Percentiles rank a stretch among this genome's conserved stretches.
These are phyloP conservation scores for Holacanthella duospinosa DNA, from an alignment of 2,888 invertebrate species.

Conservation along the genomic window DNA sequence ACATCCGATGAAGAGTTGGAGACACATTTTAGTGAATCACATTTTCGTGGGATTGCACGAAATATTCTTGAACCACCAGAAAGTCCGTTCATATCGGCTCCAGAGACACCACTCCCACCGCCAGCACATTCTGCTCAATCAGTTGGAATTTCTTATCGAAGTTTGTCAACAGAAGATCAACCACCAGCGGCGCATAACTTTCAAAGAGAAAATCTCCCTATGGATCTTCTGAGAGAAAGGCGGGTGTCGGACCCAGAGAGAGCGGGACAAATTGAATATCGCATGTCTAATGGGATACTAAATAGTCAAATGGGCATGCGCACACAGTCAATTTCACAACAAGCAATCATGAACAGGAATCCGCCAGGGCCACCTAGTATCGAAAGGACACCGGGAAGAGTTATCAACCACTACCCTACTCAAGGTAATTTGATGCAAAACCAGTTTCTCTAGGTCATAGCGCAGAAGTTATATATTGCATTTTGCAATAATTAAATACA, in stretches of 20 bases:
- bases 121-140: not conserved
- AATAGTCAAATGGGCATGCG: not conserved
- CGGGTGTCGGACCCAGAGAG: not conserved
- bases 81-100: slow-evolving; percentile 19
- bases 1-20: slow-evolving; percentile 24
- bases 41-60: slow-evolving; percentile 21
- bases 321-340: no score
- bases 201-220: not conserved
- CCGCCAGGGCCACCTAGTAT: no score
- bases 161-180: not conserved
- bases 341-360: no score
- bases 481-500: no score
- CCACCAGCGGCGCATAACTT: not conserved
- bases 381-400: not conserved
- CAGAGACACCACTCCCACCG: not conserved
- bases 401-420: no score
- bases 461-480: no score
- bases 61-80: slow-evolving; percentile 34
- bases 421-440: no score
- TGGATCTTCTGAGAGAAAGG: not conserved
- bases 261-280: not conserved
- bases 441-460: no score
- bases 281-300: not conserved
- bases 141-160: no score
- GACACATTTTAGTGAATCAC: slow-evolving; percentile 28